Conservation (phyloP, 2,113 vertebrate genomes). For the Aptenodytes patagonicus region DNA sequence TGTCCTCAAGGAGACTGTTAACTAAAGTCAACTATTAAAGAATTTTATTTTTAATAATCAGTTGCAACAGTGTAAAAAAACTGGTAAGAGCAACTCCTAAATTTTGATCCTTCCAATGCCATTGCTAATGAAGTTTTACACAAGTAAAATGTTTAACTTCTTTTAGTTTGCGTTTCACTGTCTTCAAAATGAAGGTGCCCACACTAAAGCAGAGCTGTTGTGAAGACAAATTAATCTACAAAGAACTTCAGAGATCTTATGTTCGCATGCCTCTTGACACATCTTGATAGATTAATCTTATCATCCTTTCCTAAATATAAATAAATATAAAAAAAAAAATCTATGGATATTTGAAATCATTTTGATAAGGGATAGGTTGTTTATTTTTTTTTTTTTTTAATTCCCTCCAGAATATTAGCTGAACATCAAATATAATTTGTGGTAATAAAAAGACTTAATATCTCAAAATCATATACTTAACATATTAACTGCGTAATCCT, state of each 20-base stretch:
- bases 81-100: not conserved
- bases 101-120: not conserved
- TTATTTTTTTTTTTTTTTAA: not conserved
- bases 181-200: not conserved
- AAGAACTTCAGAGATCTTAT: not conserved
- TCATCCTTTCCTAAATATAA: not conserved
- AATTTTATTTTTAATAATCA: not conserved
- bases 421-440: not conserved
- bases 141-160: not conserved
- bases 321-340: not conserved
- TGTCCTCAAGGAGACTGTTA: not conserved
- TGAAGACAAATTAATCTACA: not conserved
- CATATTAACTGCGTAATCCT: not conserved
- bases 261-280: not conserved
- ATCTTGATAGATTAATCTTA: not conserved
- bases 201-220: not conserved
- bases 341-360: not conserved
- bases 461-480: slow-evolving; percentile 3
- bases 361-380: not conserved
- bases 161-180: not conserved
- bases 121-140: not conserved
- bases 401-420: not conserved
- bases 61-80: not conserved
- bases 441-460: not conserved
- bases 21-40: not conserved